Evolutionary conservation across 2,888 invertebrate genomes (phyloP).

Genomic region (Halictus ligatus): DNA sequence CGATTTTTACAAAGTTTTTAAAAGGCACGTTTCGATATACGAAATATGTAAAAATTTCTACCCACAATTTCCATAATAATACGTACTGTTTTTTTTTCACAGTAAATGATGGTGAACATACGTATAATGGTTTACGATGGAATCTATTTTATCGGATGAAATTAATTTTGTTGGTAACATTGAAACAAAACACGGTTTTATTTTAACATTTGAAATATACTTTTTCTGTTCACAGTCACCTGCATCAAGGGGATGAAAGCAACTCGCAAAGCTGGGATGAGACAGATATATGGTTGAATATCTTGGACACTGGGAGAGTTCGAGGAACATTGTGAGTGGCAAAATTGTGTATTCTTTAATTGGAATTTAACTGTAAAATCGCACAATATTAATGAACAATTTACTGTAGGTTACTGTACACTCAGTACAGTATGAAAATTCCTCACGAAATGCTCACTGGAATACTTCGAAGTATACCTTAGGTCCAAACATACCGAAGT

Average conservation of each 20-base stretch:
- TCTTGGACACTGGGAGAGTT: neutral
- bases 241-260: neutral
- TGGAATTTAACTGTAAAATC: no score
- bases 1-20: neutral
- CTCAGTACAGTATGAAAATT: no score
- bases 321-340: neutral
- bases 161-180: neutral
- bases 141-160: neutral
- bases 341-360: no score
- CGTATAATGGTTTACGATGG: neutral
- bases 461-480: no score
- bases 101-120: neutral
- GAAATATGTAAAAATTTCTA: no score
- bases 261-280: neutral
- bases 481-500: no score
- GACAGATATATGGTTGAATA: neutral
- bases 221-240: neutral
- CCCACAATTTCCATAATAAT: no score
- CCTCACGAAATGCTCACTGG: no score
- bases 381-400: no score
- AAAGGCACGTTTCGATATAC: no score
- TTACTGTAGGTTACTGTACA: no score
- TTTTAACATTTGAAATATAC: neutral
- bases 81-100: neutral
- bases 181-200: no score